These are phyloP conservation scores for Phoeniculus purpureus DNA, from an alignment of 2,797 vertebrate species.

Conservation along the genomic window DNA sequence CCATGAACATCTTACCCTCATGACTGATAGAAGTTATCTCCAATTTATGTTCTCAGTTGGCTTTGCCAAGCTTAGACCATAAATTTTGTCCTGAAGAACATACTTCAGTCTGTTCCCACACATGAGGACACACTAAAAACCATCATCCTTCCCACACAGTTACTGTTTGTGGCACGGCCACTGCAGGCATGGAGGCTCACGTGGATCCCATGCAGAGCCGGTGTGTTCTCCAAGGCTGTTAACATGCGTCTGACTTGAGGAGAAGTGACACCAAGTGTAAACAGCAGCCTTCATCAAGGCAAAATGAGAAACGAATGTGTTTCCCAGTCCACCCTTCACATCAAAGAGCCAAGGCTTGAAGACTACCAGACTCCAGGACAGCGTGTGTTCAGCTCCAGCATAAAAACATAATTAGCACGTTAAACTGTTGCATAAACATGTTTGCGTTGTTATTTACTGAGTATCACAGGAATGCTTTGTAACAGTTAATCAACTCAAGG, in stretches of 20 bases:
- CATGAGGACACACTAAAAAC: accelerated
- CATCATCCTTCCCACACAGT: background rate
- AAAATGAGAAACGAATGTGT: constrained; percentile 10
- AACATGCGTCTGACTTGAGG: background rate
- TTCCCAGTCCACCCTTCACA: background rate
- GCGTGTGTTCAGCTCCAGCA: background rate
- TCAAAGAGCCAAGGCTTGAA: constrained; percentile 46
- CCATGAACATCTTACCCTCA: background rate
- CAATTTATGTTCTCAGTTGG: accelerated
- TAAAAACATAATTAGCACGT: constrained; percentile 44
- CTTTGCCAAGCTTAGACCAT: too few relatives aligned
- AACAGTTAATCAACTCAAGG: constrained; percentile 61
- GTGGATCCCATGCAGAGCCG: accelerated
- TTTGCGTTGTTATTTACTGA: constrained; percentile 63
- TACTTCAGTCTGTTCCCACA: background rate
- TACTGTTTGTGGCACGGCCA: background rate
- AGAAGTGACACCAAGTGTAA: constrained; percentile 19
- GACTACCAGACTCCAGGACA: constrained; percentile 40
- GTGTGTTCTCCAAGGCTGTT: background rate
- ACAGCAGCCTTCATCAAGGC: background rate
- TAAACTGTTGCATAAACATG: constrained; percentile 59
- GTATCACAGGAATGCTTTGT: constrained; percentile 55
- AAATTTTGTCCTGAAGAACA: background rate
- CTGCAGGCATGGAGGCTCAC: background rate
- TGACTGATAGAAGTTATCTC: accelerated